Evolutionary conservation across 2,113 vertebrate genomes (phyloP), one percentile per base, ranked within the genome.

Genomic region (Limanda limanda): DNA sequence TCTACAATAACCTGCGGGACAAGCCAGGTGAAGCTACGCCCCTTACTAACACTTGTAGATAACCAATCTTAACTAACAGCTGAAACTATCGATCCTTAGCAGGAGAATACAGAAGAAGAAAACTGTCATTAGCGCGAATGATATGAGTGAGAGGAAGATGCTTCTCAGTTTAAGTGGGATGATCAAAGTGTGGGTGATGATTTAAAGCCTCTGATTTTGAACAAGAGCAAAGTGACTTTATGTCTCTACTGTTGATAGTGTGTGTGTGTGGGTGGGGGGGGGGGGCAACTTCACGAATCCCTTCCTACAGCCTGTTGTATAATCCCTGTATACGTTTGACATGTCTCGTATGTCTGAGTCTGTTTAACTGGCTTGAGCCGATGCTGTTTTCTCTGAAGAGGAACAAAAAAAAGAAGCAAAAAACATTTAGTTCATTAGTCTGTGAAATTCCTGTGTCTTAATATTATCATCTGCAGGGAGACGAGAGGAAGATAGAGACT

Each of bases 381-480:
- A 69, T 24, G 21, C 52, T 24, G 64, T 84, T 89, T 87, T 80
- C 52, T 83, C n/a, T 60, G 47, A 59, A 60, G n/a, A 85, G 52
- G 21, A n/a, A 20, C 2, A 76, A 54, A 78, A 48, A 42, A 47
- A 71, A 70, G 14, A 15, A 37, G n/a, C n/a, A n/a, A 62, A 79
- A 62, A 74, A 57, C 12, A 71, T 63, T 63, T 48, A 57, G 40
- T 74, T 84, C 0, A 55, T 81, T 83, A 47, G 73, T 89, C 59
- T 71, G 82, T 88, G 68, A 45, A 81, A 71, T 91, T 81, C 45
- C 13, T 74, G 77, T 86, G 82, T 89, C 85, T 77, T 84, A 79
- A 82, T 88, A 66, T 79, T 81, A 76, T 71, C 81, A 75, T 79
- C 79, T 84, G 78, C 86, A 86, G 88, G 82, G 83, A 91, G 67